phyloP scores from a whole-genome alignment of 2,888 invertebrate species.

The Dastarcus helophoroides region DNA sequence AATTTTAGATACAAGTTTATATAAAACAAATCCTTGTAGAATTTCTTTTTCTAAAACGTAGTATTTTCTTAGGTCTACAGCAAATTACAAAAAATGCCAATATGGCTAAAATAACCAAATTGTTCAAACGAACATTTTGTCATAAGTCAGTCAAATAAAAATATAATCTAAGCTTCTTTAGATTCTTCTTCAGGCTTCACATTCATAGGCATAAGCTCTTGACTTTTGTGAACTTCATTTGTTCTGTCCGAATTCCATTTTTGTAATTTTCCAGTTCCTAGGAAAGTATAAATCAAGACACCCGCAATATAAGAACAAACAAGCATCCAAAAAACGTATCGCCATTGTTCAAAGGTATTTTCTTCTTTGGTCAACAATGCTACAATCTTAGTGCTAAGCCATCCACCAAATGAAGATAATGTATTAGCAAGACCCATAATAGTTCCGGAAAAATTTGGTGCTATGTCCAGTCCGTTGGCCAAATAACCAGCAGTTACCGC shows the following conservation, averaged over 20 bases:
- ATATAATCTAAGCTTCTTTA: too few species aligned
- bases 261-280: conserved; percentile 59
- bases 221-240: too few species aligned
- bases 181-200: too few species aligned
- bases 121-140: too few species aligned
- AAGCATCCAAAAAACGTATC: conserved; percentile 70
- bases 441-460: conserved; percentile 80
- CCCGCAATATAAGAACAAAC: conserved; percentile 59
- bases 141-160: too few species aligned
- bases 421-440: conserved; percentile 86
- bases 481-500: conserved; percentile 78
- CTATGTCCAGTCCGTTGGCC: conserved; percentile 77
- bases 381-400: conserved; percentile 70
- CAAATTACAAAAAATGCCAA: too few species aligned
- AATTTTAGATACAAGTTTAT: too few species aligned
- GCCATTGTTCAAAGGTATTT: conserved; percentile 67
- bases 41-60: too few species aligned
- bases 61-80: too few species aligned
- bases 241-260: conserved; percentile 45
- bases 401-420: conserved; percentile 71
- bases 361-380: conserved; percentile 62
- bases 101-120: too few species aligned
- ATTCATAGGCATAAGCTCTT: too few species aligned
- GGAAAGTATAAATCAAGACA: conserved; percentile 47
- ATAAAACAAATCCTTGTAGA: too few species aligned